Evolutionary conservation across 2,888 invertebrate species (phyloP), one percentile per base, ranked within the genome.

Genomic region (Cerceris rybyensis): DNA sequence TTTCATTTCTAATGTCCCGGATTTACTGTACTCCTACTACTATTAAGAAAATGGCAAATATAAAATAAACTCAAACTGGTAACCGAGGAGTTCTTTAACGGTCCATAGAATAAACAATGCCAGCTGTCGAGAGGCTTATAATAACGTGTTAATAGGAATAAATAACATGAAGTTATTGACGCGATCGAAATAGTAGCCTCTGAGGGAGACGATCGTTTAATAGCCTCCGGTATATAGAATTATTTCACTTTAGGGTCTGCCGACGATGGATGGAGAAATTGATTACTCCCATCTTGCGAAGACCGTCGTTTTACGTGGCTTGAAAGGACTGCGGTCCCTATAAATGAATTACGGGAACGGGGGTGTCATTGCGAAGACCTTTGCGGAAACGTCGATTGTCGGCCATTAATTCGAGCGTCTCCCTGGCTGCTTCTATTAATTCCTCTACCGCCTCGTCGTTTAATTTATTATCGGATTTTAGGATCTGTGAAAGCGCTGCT

Each of bases 341-440:
- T 82, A 82, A 82, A 82, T 82, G 75, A 82, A 76, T 82, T 82
- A 82, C 69, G 63, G 54, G 54, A 65, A 75, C 49, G 42, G 17
- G 54, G 66, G 60, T 67, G 69, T 69, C 65, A 58, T 54, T 43
- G 16, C 54, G 66, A 59, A 58, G 66, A 57, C 52, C 55, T 70
- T 70, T 59, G 50, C 55, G 73, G 64, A 65, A 80, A 52, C 57
- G 73, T 66, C 75, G 82, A 82, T 82, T 69, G 77, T 67, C 76
- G 71, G 41, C 69, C 80, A 77, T 80, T 82, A 82, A 82, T 74
- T 82, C 69, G 66, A 84, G 81, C 75, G 73, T 68, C 72, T 64
- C 70, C 52, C 61, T 82, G 68, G 67, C 61, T 52, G 11, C 43
- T 39, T 67, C 52, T 59, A 57, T 63, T 70, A 70, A 81, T 64